Conservation (phyloP, 2,113 vertebrate genomes). For the Xenus cinereus region DNA sequence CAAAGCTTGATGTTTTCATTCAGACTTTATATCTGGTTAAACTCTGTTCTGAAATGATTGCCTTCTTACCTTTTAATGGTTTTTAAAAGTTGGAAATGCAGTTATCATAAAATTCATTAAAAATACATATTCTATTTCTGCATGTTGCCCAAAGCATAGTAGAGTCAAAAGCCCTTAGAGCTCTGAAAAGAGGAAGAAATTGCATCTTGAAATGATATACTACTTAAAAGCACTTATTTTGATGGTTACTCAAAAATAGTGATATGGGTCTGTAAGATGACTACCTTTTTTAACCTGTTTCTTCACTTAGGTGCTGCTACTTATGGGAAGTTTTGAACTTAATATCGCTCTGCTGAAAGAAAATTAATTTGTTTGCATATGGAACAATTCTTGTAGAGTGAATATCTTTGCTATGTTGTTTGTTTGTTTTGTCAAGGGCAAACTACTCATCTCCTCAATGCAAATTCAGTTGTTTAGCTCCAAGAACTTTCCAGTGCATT, state of each 20-base stretch:
- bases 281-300: neutral
- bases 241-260: neutral
- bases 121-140: neutral
- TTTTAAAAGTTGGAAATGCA: neutral
- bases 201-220: neutral
- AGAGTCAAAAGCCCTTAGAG: neutral
- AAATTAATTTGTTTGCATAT: neutral
- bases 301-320: neutral
- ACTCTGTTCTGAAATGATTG: neutral
- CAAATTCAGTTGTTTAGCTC: neutral
- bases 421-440: neutral
- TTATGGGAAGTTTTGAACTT: neutral
- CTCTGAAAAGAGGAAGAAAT: neutral
- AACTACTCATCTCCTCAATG: neutral
- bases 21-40: neutral
- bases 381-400: neutral
- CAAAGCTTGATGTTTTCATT: neutral
- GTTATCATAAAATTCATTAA: neutral
- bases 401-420: neutral
- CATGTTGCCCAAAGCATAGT: neutral
- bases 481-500: neutral
- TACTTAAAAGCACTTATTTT: neutral
- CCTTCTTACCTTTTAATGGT: neutral
- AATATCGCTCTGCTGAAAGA: neutral
- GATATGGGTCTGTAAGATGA: neutral